phyloP scores from a whole-genome alignment of 2,113 vertebrate species.

The Lanius collurio region DNA sequence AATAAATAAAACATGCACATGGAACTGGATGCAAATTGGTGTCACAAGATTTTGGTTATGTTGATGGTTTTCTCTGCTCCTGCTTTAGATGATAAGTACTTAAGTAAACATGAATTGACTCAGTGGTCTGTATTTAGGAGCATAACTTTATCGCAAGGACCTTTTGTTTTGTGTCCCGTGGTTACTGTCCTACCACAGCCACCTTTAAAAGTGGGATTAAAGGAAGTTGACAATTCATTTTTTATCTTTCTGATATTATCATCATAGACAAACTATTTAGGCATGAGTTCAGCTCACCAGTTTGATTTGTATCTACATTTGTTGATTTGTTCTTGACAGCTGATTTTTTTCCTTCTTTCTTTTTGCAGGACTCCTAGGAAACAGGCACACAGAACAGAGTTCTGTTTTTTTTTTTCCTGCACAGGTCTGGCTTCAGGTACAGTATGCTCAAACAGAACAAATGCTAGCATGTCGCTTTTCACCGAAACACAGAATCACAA shows the following conservation, averaged over 20 bases:
- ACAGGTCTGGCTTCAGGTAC: background rate
- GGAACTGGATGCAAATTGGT: conserved; percentile 82
- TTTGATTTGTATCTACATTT: conserved; percentile 31
- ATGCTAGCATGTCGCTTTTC: background rate
- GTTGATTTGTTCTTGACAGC: conserved; percentile 12
- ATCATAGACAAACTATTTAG: conserved; percentile 32
- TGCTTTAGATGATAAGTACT: conserved; percentile 69
- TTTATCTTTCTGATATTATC: conserved; percentile 51
- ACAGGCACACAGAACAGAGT: background rate
- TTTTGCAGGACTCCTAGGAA: background rate
- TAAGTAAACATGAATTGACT: conserved; percentile 65
- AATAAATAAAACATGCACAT: conserved; percentile 88
- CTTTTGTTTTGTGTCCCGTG: background rate
- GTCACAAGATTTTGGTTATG: conserved; percentile 74
- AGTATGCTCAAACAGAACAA: background rate
- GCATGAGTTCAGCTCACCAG: background rate
- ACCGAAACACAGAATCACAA: background rate
- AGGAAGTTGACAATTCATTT: conserved; percentile 8
- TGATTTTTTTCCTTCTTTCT: background rate
- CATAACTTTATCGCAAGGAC: conserved; percentile 15
- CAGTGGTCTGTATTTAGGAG: background rate
- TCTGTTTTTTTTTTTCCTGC: conserved; percentile 10
- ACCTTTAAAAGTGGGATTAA: conserved; percentile 13
- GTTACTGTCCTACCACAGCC: conserved; percentile 16
- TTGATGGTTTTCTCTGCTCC: conserved; percentile 82